Conservation (phyloP, 2,888 invertebrate species). For the Tipula confusa region DNA sequence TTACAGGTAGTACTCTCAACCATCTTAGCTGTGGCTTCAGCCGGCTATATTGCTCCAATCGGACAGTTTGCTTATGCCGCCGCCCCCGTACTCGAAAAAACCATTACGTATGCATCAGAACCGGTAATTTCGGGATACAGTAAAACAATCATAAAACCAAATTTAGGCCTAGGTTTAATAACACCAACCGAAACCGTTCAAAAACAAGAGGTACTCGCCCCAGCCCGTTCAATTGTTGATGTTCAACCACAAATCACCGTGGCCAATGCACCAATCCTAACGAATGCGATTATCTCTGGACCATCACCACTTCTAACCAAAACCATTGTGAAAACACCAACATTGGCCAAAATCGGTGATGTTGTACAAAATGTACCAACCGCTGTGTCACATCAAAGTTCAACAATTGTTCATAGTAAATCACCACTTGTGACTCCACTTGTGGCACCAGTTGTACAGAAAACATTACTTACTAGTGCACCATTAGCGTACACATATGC, state of each 20-base stretch:
- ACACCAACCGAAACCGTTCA: constrained; percentile 38
- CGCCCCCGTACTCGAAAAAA: neutral
- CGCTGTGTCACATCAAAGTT: constrained; percentile 56
- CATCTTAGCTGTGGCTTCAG: constrained; percentile 52
- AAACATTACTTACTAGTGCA: neutral
- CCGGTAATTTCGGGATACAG: constrained; percentile 45
- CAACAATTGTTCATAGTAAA: constrained; percentile 51
- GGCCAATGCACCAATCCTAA: constrained; percentile 38
- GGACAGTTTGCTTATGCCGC: neutral
- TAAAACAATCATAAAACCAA: constrained; percentile 42
- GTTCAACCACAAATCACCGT: constrained; percentile 43
- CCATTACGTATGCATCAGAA: constrained; percentile 40
- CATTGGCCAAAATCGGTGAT: constrained; percentile 43
- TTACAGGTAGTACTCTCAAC: constrained; percentile 58
- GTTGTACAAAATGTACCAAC: constrained; percentile 41
- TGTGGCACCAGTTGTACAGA: constrained; percentile 35
- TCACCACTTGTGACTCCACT: constrained; percentile 43
- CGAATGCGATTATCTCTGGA: neutral
- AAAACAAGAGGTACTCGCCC: constrained; percentile 42
- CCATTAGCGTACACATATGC: neutral
- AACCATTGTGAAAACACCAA: constrained; percentile 42
- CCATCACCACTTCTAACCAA: neutral
- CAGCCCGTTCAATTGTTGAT: constrained; percentile 43
- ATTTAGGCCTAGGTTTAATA: constrained; percentile 39
- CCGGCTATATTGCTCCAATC: constrained; percentile 35